Conservation (phyloP, 2,888 invertebrate species). For the Netelia virgata region DNA sequence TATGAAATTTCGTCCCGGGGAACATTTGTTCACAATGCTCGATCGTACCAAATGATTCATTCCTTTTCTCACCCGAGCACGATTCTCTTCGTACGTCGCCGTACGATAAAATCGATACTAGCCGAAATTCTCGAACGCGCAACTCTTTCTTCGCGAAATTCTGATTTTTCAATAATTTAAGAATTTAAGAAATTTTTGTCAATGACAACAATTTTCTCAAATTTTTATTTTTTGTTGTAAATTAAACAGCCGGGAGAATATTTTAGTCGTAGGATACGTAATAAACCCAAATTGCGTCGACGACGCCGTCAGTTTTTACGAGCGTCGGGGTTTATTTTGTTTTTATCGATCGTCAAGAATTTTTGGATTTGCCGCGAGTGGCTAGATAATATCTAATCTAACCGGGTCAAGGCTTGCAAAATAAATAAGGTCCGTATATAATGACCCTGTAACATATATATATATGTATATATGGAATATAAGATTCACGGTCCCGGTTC, state of each 20-base stretch:
- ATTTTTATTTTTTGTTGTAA: no score
- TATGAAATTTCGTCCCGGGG: no score
- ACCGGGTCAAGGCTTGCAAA: slow-evolving; percentile 34
- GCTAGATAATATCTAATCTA: slow-evolving; percentile 14
- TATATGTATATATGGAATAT: background rate
- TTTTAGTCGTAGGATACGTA: no score
- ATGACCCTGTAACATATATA: background rate
- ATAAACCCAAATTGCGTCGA: background rate
- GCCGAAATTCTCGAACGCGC: background rate
- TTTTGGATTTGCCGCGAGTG: background rate
- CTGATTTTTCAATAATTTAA: background rate
- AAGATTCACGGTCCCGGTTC: background rate
- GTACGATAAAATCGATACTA: slow-evolving; percentile 10
- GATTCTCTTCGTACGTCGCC: background rate
- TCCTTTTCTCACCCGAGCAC: background rate
- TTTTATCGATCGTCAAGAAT: slow-evolving; percentile 6
- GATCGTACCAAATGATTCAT: background rate
- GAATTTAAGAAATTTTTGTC: background rate
- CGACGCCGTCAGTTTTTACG: background rate
- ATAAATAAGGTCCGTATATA: background rate
- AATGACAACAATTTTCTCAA: no score
- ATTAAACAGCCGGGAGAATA: no score
- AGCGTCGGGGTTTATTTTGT: background rate
- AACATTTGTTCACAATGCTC: no score
- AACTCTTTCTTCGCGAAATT: background rate